phyloP scores from a whole-genome alignment of 2,797 vertebrate genomes.

The Capromys pilorides region DNA sequence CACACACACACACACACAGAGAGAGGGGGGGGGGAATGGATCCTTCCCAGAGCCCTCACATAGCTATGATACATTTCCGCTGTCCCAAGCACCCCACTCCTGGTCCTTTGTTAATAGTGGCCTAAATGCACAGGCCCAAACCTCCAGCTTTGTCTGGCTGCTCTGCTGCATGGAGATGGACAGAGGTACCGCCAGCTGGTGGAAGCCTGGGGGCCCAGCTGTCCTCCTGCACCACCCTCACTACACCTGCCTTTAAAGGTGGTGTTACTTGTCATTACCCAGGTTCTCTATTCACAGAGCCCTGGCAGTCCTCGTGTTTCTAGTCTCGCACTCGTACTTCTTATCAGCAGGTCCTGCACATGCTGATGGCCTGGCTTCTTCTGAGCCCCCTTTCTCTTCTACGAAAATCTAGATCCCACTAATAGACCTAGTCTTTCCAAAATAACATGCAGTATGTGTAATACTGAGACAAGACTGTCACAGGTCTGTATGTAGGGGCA shows the following conservation, averaged over 20 bases:
- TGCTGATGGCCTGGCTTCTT: background rate
- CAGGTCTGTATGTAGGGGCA: background rate
- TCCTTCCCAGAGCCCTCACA: background rate
- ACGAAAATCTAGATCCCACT: background rate
- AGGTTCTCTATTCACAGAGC: background rate
- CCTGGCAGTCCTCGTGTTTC: background rate
- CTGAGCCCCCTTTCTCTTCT: background rate
- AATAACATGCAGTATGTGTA: background rate
- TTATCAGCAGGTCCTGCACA: background rate
- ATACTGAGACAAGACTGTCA: background rate
- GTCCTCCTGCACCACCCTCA: background rate
- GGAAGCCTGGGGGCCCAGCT: background rate
- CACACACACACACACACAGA: too few species aligned
- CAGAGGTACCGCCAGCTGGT: background rate
- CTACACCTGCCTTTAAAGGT: background rate
- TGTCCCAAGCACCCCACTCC: background rate
- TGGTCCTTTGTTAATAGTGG: background rate
- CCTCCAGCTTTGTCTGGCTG: background rate
- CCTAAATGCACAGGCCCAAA: too few species aligned
- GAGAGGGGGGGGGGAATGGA: background rate
- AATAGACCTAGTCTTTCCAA: background rate
- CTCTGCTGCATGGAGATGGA: background rate
- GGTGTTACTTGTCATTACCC: background rate
- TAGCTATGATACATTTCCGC: background rate
- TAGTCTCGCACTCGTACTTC: fast-evolving